phyloP scores from a whole-genome alignment of 2,797 vertebrate genomes.

The Chaenodraco wilsoni region DNA sequence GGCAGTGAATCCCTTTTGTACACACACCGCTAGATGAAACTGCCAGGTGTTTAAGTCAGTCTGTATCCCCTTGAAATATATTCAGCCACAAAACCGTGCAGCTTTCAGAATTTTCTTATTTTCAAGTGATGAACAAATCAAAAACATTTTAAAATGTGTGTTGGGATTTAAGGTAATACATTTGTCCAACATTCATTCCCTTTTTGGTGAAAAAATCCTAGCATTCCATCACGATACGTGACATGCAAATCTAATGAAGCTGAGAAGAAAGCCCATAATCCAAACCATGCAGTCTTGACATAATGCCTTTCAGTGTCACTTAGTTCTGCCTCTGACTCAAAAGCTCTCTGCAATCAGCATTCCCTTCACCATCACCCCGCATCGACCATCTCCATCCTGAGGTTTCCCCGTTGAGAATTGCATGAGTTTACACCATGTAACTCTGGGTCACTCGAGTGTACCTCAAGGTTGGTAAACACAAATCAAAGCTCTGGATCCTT shows the following conservation, averaged over 20 bases:
- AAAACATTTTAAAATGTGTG: conserved; percentile 18
- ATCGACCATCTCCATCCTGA: conserved; percentile 3
- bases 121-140: conserved; percentile 22
- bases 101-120: neutral
- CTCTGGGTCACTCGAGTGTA: neutral
- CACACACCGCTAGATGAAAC: conserved; percentile 25
- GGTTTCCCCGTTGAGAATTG: conserved; percentile 8
- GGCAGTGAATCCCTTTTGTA: conserved; percentile 40
- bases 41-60: conserved; percentile 24
- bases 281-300: conserved; percentile 24
- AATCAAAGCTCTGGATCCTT: conserved; percentile 43
- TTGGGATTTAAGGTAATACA: conserved; percentile 26
- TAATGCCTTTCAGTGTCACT: conserved; percentile 27
- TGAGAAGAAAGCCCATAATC: conserved; percentile 28
- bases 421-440: conserved; percentile 18
- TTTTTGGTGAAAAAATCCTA: conserved; percentile 29
- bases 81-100: conserved; percentile 27
- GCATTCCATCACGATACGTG: conserved; percentile 30
- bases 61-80: conserved; percentile 37
- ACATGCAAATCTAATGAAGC: conserved; percentile 45
- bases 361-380: conserved; percentile 8
- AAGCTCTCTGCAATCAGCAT: conserved; percentile 25
- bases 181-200: neutral
- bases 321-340: conserved; percentile 33
- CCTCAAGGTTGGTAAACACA: conserved; percentile 43